phyloP scores from a whole-genome alignment of 2,113 vertebrate species.

The Gobiocypris rarus region DNA sequence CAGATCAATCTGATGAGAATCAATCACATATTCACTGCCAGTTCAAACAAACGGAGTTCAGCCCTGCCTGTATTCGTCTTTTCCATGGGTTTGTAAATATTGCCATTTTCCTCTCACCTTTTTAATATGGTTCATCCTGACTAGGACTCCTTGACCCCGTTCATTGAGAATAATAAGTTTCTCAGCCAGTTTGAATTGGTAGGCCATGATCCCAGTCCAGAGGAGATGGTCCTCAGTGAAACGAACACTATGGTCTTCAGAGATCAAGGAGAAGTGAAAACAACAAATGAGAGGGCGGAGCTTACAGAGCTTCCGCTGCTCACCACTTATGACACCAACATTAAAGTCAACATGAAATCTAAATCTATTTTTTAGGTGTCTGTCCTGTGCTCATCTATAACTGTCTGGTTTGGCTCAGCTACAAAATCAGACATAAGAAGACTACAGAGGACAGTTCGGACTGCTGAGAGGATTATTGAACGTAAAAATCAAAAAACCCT shows the following conservation, averaged over 20 bases:
- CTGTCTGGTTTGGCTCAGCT: too few relatives aligned
- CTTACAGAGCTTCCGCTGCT: neutral
- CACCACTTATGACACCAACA: neutral
- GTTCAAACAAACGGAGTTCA: too few relatives aligned
- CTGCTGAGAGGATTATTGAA: too few relatives aligned
- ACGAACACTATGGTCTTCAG: neutral
- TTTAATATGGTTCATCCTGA: slow-evolving; percentile 91
- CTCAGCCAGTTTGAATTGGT: slow-evolving; percentile 91
- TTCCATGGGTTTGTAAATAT: neutral
- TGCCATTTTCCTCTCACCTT: slow-evolving; percentile 80
- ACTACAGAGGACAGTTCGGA: too few relatives aligned
- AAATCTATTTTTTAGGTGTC: too few relatives aligned
- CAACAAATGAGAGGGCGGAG: slow-evolving; percentile 21
- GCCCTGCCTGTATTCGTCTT: neutral
- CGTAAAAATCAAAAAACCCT: too few relatives aligned
- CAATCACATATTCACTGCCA: neutral
- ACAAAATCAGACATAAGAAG: too few relatives aligned
- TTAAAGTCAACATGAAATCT: too few relatives aligned
- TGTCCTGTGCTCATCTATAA: too few relatives aligned
- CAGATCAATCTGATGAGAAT: neutral
- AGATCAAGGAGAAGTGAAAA: neutral
- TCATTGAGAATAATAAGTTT: slow-evolving; percentile 91
- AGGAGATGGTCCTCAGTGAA: neutral
- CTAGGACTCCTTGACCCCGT: slow-evolving; percentile 85
- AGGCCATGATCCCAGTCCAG: slow-evolving; percentile 73